Percentiles rank a stretch among this genome's conserved stretches.
Evolutionary conservation across 2,797 vertebrate species (phyloP).

Genomic region (Gallinago nigripennis): DNA sequence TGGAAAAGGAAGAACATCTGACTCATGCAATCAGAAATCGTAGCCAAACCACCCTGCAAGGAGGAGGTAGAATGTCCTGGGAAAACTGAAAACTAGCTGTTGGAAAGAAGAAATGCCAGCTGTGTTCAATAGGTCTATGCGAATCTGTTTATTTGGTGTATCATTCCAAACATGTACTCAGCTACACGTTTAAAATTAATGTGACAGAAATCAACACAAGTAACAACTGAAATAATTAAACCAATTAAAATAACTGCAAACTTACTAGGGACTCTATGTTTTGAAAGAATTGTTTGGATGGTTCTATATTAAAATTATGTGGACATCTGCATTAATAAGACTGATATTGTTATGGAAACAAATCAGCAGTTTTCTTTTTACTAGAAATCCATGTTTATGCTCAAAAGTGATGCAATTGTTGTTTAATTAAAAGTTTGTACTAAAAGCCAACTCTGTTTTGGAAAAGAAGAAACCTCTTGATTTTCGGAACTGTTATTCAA

Average conservation of each 20-base stretch:
- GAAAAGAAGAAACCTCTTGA: background rate
- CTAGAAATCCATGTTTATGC: background rate
- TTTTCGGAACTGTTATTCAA: background rate
- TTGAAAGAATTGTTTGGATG: background rate
- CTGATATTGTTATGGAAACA: background rate
- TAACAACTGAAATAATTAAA: background rate
- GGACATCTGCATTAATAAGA: background rate
- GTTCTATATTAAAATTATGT: background rate
- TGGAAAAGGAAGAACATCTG: constrained; percentile 59
- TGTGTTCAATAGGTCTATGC: background rate
- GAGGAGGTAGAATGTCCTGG: constrained; percentile 44
- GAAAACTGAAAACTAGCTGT: constrained; percentile 1
- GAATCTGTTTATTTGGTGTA: background rate
- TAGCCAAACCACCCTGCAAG: constrained; percentile 38
- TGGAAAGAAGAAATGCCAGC: background rate
- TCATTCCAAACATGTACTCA: background rate
- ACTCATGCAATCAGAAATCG: background rate
- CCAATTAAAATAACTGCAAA: background rate
- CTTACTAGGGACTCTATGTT: background rate
- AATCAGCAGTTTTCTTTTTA: background rate
- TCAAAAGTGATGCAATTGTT: background rate
- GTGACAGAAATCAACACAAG: background rate
- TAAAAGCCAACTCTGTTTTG: background rate
- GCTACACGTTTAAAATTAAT: background rate
- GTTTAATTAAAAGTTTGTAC: background rate